These are phyloP conservation scores for Psittacula derbiana DNA, from an alignment of 2,797 vertebrate genomes.

Conservation along the genomic window DNA sequence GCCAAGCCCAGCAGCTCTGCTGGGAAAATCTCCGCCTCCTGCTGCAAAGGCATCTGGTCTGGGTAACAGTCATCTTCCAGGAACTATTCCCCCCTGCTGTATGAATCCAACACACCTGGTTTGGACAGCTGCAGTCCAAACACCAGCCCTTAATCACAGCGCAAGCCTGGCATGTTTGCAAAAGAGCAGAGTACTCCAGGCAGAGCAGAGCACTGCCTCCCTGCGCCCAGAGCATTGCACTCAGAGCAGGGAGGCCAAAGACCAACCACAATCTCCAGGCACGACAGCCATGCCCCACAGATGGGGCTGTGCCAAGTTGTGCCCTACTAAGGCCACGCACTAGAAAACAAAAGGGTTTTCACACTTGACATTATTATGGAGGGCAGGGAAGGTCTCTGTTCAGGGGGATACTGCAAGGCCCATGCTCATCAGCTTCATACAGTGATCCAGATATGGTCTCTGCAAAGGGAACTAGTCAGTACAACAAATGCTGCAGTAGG, in stretches of 20 bases:
- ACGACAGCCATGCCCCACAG: neutral
- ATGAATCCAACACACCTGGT: neutral
- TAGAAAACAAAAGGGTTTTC: neutral
- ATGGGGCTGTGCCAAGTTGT: neutral
- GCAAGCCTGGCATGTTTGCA: conserved; percentile 1
- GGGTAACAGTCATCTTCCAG: neutral
- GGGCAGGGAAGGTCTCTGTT: neutral
- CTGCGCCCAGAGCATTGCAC: neutral
- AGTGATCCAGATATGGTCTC: neutral
- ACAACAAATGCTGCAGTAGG: neutral
- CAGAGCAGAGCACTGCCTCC: neutral
- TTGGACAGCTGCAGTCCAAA: conserved; percentile 38
- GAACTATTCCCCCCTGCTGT: neutral
- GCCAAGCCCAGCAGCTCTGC: neutral
- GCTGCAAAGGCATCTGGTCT: neutral
- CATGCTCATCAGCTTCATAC: rapidly evolving
- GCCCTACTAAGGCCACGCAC: neutral
- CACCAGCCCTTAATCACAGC: neutral
- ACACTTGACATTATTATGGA: neutral
- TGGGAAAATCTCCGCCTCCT: rapidly evolving
- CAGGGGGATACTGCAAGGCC: neutral
- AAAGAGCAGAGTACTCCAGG: neutral
- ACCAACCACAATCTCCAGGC: neutral
- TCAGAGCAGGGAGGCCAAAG: neutral
- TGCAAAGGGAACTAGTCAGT: neutral